Conservation (phyloP, 2,797 vertebrate species). For the Manis crassicaudata region DNA sequence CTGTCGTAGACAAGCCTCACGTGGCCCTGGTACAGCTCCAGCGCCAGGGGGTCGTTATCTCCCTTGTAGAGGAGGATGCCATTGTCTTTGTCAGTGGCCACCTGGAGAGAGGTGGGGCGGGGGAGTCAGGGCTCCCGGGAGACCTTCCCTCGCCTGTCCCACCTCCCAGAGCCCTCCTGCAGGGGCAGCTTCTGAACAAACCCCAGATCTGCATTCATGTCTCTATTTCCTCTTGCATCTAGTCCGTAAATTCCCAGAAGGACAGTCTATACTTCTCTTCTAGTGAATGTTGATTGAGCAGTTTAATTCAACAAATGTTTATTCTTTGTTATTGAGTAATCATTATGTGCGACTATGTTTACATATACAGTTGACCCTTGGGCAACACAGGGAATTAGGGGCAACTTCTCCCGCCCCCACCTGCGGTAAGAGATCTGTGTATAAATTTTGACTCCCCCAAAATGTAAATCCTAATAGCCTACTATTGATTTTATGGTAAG, state of each 20-base stretch:
- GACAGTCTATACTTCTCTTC: neutral
- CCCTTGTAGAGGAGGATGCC: slow-evolving; percentile 96
- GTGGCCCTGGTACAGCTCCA: slow-evolving; percentile 97
- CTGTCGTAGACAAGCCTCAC: slow-evolving; percentile 96
- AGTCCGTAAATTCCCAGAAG: neutral
- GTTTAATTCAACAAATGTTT: neutral
- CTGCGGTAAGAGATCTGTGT: neutral
- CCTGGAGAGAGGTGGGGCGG: slow-evolving; percentile 83
- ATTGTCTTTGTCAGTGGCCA: slow-evolving; percentile 96
- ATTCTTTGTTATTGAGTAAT: neutral
- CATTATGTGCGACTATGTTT: neutral
- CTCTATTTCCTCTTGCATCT: neutral
- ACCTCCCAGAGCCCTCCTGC: neutral
- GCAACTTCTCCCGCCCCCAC: too few relatives aligned
- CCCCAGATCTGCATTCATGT: neutral
- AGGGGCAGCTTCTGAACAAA: neutral
- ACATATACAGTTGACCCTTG: neutral
- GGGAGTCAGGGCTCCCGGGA: neutral
- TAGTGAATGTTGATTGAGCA: neutral
- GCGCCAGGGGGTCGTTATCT: slow-evolving; percentile 94
- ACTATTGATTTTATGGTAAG: neutral
- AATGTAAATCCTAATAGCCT: neutral
- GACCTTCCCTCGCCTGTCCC: too few relatives aligned
- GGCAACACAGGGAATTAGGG: neutral
- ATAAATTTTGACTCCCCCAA: neutral